A percentile compares a stretch with the other conserved stretches of the same genome.
Evolutionary conservation across 2,113 vertebrate genomes (phyloP).

Genomic region (Crotophaga sulcirostris): DNA sequence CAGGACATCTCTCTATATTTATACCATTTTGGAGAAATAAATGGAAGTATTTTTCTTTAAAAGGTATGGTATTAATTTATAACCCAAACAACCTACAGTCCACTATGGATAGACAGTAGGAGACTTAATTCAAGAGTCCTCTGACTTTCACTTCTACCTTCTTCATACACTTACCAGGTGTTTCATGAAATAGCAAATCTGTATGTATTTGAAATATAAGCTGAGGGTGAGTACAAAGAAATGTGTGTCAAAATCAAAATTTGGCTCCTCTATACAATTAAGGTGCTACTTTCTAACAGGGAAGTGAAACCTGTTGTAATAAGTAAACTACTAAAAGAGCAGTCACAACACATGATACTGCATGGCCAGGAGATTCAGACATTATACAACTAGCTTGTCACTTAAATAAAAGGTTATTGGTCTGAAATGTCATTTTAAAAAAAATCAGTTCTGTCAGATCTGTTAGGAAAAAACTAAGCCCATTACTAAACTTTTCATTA

Average conservation of each 20-base stretch:
- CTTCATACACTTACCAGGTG: neutral
- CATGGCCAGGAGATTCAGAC: neutral
- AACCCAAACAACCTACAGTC: neutral
- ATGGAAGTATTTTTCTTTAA: neutral
- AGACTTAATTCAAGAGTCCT: neutral
- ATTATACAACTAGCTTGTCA: neutral
- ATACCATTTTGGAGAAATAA: neutral
- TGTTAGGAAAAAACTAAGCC: neutral
- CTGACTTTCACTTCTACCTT: neutral
- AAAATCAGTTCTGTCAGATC: neutral
- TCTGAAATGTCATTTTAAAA: neutral
- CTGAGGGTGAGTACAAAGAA: neutral
- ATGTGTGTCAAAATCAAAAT: neutral
- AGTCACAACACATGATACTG: neutral
- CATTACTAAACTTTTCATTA: neutral
- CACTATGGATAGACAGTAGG: neutral
- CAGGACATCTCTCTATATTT: neutral
- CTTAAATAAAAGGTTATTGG: neutral
- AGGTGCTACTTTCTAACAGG: neutral
- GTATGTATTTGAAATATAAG: neutral
- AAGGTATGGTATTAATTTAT: neutral
- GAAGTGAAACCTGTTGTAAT: neutral
- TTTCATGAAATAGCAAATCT: neutral
- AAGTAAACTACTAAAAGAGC: neutral
- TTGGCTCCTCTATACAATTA: neutral